phyloP scores from a whole-genome alignment of 2,888 invertebrate species.

The Panorpa germanica region DNA sequence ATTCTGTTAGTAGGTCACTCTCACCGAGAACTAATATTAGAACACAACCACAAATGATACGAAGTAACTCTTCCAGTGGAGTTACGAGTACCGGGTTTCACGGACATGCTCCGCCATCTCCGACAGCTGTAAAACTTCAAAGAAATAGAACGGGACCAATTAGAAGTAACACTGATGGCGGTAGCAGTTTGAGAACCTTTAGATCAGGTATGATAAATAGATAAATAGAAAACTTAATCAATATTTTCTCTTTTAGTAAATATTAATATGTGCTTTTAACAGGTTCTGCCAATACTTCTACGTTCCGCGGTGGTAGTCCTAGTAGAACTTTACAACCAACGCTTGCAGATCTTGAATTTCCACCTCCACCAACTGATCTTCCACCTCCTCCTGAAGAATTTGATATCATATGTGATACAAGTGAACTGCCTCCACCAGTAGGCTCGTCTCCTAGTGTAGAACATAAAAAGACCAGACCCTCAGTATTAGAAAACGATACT shows the following conservation, averaged over 20 bases:
- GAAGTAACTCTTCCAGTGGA: slow-evolving; percentile 75
- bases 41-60: slow-evolving; percentile 66
- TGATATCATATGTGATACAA: slow-evolving; percentile 16
- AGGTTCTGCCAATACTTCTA: slow-evolving; percentile 20
- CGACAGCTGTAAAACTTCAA: slow-evolving; percentile 37
- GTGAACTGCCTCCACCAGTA: slow-evolving; percentile 9
- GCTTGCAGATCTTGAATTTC: slow-evolving; percentile 70
- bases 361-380: slow-evolving; percentile 64
- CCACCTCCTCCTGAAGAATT: slow-evolving; percentile 60
- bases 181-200: slow-evolving; percentile 24
- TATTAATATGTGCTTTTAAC: slow-evolving; percentile 18
- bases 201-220: slow-evolving; percentile 19
- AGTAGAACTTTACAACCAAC: slow-evolving; percentile 52
- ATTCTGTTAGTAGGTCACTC: slow-evolving; percentile 27
- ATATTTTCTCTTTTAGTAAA: too few relatives aligned
- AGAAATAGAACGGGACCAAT: slow-evolving; percentile 26
- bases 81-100: slow-evolving; percentile 45
- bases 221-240: too few relatives aligned
- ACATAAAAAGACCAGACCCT: slow-evolving; percentile 16
- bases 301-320: slow-evolving; percentile 42
- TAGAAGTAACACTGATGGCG: slow-evolving; percentile 24
- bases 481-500: slow-evolving; percentile 17
- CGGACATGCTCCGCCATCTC: slow-evolving; percentile 36
- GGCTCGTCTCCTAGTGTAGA: slow-evolving; percentile 15
- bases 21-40: slow-evolving; percentile 46